Evolutionary conservation across 1,140 invertebrate species (phyloP), one percentile per base, ranked within the genome.

Genomic region (Diorhabda carinulata): DNA sequence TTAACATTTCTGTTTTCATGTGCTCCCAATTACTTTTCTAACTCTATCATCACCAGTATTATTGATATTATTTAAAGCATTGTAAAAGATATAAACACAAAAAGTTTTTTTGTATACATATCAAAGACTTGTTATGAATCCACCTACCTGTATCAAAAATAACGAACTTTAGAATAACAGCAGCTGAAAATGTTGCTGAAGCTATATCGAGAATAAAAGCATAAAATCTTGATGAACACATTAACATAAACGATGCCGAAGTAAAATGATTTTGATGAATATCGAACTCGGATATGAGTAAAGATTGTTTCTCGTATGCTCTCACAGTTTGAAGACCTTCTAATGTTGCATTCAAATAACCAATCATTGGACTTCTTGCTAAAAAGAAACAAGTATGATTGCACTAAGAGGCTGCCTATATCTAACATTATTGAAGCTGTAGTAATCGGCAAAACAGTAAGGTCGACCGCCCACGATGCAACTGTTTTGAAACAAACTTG

Each of bases 301-400:
- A 88, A 72, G 89, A 84, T 80, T 96, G 87, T 1, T 90, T 90
- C 43, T 86, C 84, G 74, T 92, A 95, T 0, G 95, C 93, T 70
- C 96, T 84, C 63, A 98, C 95, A 0, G 95, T 97, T 1, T 91
- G 86, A 40, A 98, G 83, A 5, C 91, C 91, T 79, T 89, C 86
- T 2, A 92, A 74, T 1, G 88, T 86, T 43, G 89, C 85, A 70
- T 86, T 89, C 2, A 92, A 78, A 70, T 91, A 90, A 6, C 85
- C 87, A 75, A 90, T 90, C 2, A 92, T 84, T 5, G 91, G 91
- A 73, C 85, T 86, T 45, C 86, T 82, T 67, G 75, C 77, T 78
- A 66, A 66, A 75, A 61, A 64, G 25, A 60, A 52, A 52, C 47
- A 52, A 25, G 25, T 25, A 1, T 25, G 25, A 25, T 25, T 25